phyloP scores from a whole-genome alignment of 1,140 invertebrate species.

The Philopotamus ludificatus region DNA sequence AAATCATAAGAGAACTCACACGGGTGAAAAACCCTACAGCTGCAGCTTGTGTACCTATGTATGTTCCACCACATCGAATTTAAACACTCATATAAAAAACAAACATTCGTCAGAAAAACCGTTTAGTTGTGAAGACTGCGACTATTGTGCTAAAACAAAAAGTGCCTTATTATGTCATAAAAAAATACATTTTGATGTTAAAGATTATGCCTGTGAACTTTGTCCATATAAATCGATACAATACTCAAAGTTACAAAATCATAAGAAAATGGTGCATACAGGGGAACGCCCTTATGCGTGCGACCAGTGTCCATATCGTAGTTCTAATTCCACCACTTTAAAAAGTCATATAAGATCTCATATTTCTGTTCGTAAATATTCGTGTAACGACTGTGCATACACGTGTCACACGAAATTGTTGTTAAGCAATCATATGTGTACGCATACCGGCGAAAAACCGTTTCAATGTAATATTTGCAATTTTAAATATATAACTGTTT shows the following conservation, averaged over 20 bases:
- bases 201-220: constrained; percentile 29
- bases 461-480: constrained; percentile 25
- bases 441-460: constrained; percentile 34
- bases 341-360: constrained; percentile 34
- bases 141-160: constrained; percentile 36
- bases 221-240: constrained; percentile 36
- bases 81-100: constrained; percentile 35
- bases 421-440: constrained; percentile 30
- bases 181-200: constrained; percentile 33
- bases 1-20: constrained; percentile 32
- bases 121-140: constrained; percentile 32
- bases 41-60: constrained; percentile 33
- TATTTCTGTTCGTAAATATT: constrained; percentile 27
- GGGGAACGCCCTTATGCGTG: constrained; percentile 34
- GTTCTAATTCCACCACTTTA: constrained; percentile 25
- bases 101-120: constrained; percentile 33
- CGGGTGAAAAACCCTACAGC: constrained; percentile 30
- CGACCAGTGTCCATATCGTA: constrained; percentile 31
- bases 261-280: constrained; percentile 2
- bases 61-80: constrained; percentile 20
- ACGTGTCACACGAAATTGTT: constrained; percentile 33
- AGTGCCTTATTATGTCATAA: constrained; percentile 28
- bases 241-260: constrained; percentile 3
- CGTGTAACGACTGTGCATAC: constrained; percentile 35
- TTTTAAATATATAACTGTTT: constrained; percentile 25